phyloP scores from a whole-genome alignment of 1,140 invertebrate species.

The Dufourea novaeangliae region DNA sequence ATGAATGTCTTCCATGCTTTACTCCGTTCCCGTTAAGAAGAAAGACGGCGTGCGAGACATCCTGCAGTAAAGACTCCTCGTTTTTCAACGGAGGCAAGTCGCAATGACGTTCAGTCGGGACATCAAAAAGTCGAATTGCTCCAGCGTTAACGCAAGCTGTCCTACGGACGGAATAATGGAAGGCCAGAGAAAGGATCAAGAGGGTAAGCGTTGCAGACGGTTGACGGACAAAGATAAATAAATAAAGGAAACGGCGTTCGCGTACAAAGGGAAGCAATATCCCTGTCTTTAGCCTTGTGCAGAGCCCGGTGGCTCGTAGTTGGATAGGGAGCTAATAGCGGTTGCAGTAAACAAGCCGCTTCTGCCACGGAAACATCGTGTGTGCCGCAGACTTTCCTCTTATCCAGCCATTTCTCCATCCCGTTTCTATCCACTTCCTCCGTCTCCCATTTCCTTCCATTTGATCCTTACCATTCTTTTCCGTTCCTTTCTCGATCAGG shows the following conservation, averaged over 20 bases:
- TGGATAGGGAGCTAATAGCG: conserved; percentile 69
- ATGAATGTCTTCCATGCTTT: no score
- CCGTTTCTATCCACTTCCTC: conserved; percentile 29
- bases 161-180: conserved; percentile 62
- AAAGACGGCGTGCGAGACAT: neutral
- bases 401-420: conserved; percentile 44
- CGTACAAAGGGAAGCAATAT: conserved; percentile 75
- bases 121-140: conserved; percentile 62
- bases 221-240: conserved; percentile 75
- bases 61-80: neutral
- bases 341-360: conserved; percentile 73
- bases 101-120: conserved; percentile 31
- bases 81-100: neutral
- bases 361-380: conserved; percentile 66
- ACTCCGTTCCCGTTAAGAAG: neutral
- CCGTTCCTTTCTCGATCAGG: neutral
- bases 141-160: conserved; percentile 64
- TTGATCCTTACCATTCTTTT: conserved; percentile 15
- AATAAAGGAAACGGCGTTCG: conserved; percentile 72
- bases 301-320: conserved; percentile 39
- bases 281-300: conserved; percentile 62
- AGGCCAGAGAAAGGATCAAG: conserved; percentile 40
- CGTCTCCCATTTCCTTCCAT: conserved; percentile 41
- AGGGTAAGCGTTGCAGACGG: conserved; percentile 40
- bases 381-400: conserved; percentile 58